Evolutionary conservation across 2,888 invertebrate genomes (phyloP).

Genomic region (Tetragonisca angustula): DNA sequence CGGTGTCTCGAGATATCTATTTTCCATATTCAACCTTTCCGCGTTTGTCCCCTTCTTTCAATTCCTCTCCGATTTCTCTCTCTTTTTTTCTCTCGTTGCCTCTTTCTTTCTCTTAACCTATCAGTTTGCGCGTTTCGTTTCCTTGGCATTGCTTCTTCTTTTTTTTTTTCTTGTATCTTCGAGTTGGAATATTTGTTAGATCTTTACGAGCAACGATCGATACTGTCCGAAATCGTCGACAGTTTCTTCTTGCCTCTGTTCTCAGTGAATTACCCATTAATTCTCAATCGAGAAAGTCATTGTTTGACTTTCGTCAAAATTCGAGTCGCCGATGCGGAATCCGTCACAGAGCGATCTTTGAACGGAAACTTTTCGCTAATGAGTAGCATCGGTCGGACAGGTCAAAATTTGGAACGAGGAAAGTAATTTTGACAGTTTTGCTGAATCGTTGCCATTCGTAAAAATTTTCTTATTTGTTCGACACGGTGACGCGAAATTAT

Average conservation of each 20-base stretch:
- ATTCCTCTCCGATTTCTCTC: neutral
- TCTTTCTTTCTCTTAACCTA: constrained; percentile 11
- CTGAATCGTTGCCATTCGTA: neutral
- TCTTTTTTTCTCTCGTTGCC: neutral
- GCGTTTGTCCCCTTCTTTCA: neutral
- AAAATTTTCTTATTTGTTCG: constrained; percentile 25
- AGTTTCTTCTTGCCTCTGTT: neutral
- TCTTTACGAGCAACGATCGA: neutral
- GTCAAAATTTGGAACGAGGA: neutral
- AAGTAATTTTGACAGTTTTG: neutral
- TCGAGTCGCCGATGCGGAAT: no score
- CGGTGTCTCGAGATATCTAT: constrained; percentile 64
- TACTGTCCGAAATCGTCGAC: neutral
- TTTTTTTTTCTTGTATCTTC: constrained; percentile 2
- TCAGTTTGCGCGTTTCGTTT: constrained; percentile 34
- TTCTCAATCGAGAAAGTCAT: no score
- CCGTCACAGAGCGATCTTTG: no score
- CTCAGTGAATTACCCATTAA: neutral
- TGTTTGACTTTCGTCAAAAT: no score
- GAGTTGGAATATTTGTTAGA: neutral
- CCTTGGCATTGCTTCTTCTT: constrained; percentile 1
- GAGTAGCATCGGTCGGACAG: no score
- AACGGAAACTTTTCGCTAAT: no score
- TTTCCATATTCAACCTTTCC: constrained; percentile 62
- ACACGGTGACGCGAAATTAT: constrained; percentile 28